Evolutionary conservation across 2,113 vertebrate species (phyloP), one percentile per base, ranked within the genome.

Genomic region (Acrocephalus arundinaceus): DNA sequence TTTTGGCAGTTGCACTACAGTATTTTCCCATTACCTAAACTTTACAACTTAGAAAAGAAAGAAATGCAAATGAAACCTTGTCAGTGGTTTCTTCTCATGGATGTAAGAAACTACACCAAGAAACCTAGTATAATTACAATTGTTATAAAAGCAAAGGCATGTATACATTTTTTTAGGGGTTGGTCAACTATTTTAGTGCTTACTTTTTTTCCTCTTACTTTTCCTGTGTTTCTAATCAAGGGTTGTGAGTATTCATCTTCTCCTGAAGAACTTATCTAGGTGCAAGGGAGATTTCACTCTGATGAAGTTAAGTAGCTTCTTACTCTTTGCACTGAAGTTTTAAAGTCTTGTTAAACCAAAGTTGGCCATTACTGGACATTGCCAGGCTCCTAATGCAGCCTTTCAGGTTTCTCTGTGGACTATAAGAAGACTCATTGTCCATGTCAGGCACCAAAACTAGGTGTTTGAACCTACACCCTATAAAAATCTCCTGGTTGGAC

Each of bases 11-110:
- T 82, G 19, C 33, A 87, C 22, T 48, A 43, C 43, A 48, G 43
- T 71, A 39, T 87, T 91, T 93, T 88, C 43, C 68, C 19, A 45
- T 77, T 93, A 87, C 37, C 9, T 84, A 77, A 11, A 59, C 27
- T 79, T 90, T 68, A 72, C 20, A 39, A 16, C 4, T 54, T 35
- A 85, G 46, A 79, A 78, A 84, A 52, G 25, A 73, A 81, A 67
- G 24, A 93, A 73, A 45, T 79, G 37, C 25, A 35, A 86, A 81
- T 62, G 15, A 62, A 82, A 80, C 17, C 24, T 70, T 71, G 7
- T 54, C 66, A 54, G 25, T 67, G 39, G 10, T 22, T 86, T 66
- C 23, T 55, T 57, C 43, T 67, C 21, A n/a, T 7, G 5, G 24
- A 24, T 48, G 4, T 35, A 25, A 87, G 27, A 77, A 74, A 73